Base-by-base conservation (phyloP, 2,113 vertebrate species). In the Zingel zingel region DNA sequence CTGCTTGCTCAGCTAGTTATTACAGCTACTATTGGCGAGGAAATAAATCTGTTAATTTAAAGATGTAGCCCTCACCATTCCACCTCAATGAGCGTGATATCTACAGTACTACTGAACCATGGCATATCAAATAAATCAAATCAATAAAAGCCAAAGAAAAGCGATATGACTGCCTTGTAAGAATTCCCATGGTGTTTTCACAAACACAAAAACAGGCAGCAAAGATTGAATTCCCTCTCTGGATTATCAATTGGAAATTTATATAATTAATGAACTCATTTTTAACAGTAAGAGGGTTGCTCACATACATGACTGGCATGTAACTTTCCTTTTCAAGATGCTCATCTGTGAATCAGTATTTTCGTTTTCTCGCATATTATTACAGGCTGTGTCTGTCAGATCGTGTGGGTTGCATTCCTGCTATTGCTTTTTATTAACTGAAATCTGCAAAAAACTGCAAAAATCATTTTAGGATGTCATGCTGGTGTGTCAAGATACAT, bases 1-100 rank as follows among this genome's bases (percentile, higher is more conserved):
- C 67, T 77, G 66, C 72, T 61, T 75, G 64, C 64, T 62, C 27
- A 51, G 63, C 53, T 15, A 51, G n/a, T 75, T 59, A 85, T n/a
- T 75, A 50, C 82, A 82, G 70, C 39, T 19, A 12, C 33, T 3
- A 6, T 27, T 63, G 47, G 65, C 48, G 43, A 79, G 66, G 65
- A 73, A 58, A 69, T 59, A 51, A 43, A 76, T 76, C 58, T 15
- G 64, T 63, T 54, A 63, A 63, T 50, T 57, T 12, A 68, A 51
- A 74, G 18, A 47, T 62, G 57, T 39, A 39, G 54, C 21, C 50
- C 18, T 30, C 56, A 68, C 65, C 53, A 13, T 54, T 76, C 30
- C 71, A 47, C 53, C 58, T 61, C 59, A 48, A 43, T 54, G 23
- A 75, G 45, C 47, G 0, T 57, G 13, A 43, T 58, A 58, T 58